Evolutionary conservation across 2,888 invertebrate genomes (phyloP).

Genomic region (Cryptophagus acutangulus): DNA sequence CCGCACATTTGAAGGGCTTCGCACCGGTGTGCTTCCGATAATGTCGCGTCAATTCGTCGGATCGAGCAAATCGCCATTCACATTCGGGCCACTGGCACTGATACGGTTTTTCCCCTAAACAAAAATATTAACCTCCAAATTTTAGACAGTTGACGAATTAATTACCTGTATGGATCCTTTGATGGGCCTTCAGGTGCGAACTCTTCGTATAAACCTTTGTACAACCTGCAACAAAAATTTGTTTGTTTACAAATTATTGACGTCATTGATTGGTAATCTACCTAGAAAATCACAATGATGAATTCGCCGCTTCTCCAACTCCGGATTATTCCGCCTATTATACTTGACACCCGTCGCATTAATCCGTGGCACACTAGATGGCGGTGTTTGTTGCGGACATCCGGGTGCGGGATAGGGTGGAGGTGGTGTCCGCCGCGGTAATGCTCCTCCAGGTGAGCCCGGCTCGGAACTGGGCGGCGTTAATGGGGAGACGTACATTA

Average conservation of each 20-base stretch:
- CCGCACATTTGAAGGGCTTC: constrained; percentile 93
- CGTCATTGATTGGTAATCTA: too few relatives aligned
- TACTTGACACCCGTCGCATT: constrained; percentile 59
- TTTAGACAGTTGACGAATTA: constrained; percentile 2
- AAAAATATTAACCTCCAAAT: constrained; percentile 24
- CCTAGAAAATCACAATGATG: constrained; percentile 95
- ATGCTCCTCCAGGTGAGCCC: constrained; percentile 72
- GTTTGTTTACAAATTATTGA: background rate
- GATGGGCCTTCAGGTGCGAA: constrained; percentile 95
- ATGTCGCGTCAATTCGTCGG: constrained; percentile 93
- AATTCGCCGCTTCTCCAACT: constrained; percentile 90
- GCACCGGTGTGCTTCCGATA: constrained; percentile 96
- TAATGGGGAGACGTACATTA: constrained; percentile 77
- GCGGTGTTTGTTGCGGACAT: constrained; percentile 35
- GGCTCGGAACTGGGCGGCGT: constrained; percentile 87
- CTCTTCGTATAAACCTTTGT: constrained; percentile 97
- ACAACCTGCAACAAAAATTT: constrained; percentile 68
- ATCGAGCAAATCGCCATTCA: constrained; percentile 94
- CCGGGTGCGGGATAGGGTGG: constrained; percentile 68
- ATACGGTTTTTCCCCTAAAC: constrained; percentile 93
- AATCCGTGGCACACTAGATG: constrained; percentile 32
- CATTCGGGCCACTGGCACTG: constrained; percentile 98
- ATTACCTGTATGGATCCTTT: constrained; percentile 94
- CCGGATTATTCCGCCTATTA: constrained; percentile 94
- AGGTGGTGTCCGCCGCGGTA: constrained; percentile 67